These are phyloP conservation scores for Eupsilia transversa DNA, from an alignment of 2,888 invertebrate genomes.

Conservation along the genomic window DNA sequence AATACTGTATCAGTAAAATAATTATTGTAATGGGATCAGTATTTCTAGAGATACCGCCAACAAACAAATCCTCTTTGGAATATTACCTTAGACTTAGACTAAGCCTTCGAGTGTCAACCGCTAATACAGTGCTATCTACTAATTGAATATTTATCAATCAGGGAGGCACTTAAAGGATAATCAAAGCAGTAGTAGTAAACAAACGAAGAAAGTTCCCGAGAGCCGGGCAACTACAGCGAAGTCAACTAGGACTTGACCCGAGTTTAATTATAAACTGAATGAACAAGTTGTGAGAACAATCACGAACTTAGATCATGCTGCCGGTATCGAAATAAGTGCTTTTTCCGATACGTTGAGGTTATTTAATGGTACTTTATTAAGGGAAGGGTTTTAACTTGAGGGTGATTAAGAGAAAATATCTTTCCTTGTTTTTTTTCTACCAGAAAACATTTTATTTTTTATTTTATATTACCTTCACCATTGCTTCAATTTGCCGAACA, in stretches of 20 bases:
- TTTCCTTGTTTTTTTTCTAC: background rate
- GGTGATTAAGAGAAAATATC: background rate
- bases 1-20: background rate
- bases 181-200: constrained; percentile 81
- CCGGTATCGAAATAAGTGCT: constrained; percentile 73
- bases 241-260: constrained; percentile 85
- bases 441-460: too few species aligned
- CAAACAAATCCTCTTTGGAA: background rate
- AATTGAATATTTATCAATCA: constrained; percentile 79
- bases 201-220: constrained; percentile 84
- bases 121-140: constrained; percentile 52
- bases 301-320: constrained; percentile 81
- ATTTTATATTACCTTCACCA: too few species aligned
- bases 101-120: constrained; percentile 34
- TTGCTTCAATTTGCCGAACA: too few species aligned
- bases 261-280: constrained; percentile 89
- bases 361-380: constrained; percentile 38
- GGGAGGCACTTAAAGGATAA: constrained; percentile 79
- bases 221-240: constrained; percentile 79
- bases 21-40: too few species aligned
- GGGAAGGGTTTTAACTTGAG: background rate
- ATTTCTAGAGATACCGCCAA: background rate
- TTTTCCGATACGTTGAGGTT: constrained; percentile 65
- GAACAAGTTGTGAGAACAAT: constrained; percentile 83
- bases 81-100: background rate